These are phyloP conservation scores for rabbit (Oryctolagus cuniculus) DNA, from an alignment of 2,113 vertebrate genomes.

Conservation along the genomic window DNA sequence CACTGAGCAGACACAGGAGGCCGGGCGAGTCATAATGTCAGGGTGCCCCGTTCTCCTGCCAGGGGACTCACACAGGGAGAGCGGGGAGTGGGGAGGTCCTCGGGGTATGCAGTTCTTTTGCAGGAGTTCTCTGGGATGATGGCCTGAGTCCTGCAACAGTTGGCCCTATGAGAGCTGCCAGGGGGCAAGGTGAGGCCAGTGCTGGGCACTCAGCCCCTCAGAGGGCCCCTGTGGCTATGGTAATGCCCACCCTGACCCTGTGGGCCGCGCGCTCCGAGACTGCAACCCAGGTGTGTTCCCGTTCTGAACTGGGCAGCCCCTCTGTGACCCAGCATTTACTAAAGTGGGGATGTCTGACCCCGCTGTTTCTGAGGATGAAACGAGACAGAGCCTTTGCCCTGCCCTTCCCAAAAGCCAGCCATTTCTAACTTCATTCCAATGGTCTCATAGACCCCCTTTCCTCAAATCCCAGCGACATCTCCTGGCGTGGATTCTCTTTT, in stretches of 20 bases:
- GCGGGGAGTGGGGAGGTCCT: no score
- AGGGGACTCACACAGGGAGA: background rate
- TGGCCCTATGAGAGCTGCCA: no score
- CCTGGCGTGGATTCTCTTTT: background rate
- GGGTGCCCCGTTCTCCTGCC: background rate
- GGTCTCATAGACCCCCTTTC: background rate
- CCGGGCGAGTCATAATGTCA: background rate
- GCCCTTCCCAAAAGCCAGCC: background rate
- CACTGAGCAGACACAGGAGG: background rate
- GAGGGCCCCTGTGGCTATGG: no score
- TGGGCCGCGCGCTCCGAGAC: no score
- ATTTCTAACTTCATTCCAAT: slow-evolving; percentile 21
- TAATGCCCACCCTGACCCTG: no score
- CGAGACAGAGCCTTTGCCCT: background rate
- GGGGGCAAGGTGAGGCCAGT: no score
- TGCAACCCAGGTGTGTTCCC: no score
- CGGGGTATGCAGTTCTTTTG: no score
- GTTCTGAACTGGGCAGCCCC: no score
- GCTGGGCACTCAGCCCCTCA: no score
- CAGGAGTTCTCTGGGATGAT: no score
- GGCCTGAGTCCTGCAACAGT: no score
- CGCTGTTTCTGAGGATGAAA: background rate
- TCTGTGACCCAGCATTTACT: background rate
- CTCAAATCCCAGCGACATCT: background rate
- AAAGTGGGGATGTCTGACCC: background rate